Evolutionary conservation across 2,797 vertebrate species (phyloP), one percentile per base, ranked within the genome.

Genomic region (Staurois parvus): DNA sequence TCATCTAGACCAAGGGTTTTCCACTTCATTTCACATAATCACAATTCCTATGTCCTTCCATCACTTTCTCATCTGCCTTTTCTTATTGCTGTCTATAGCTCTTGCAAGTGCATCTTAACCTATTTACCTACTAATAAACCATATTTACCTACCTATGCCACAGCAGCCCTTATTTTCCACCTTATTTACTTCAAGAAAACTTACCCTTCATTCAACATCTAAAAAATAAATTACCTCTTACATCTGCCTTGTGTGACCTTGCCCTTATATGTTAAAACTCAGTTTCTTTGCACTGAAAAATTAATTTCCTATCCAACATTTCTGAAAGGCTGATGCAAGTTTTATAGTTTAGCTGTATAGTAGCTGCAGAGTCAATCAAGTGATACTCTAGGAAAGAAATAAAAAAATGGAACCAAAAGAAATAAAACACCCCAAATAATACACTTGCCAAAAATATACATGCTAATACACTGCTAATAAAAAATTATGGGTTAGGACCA

Each of bases 11-110:
- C 66, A 70, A 78, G 75, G 67, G 75, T 70, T 84, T 84, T 84
- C 74, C 83, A 84, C 74, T 77, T 84, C 64, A 84, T 45, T 84
- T 84, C 83, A 84, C 83, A 84, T 76, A 84, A 84, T 77, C 83
- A 84, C 83, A 84, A 76, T 77, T 70, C 67, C 74, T 70, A 42
- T 84, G 83, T 84, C 83, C 48, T 59, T 84, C 75, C 66, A 84
- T 84, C 83, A 78, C 66, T 70, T 77, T 84, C 32, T 84, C 21
- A 76, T 77, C 72, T 77, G 67, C 52, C 69, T 77, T 77, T 84
- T 77, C 82, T 40, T 77, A 77, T 78, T 76, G 62, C 73, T 76
- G 81, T 70, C 73, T 64, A 76, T 76, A 76, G 68, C 64, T 32
- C n/a, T n/a, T 56, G 21, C 40, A 48, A 76, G 64, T 76, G 73